Percentiles rank a stretch among this genome's conserved stretches.
These are phyloP conservation scores for Rhyacophila evoluta DNA, from an alignment of 2,888 invertebrate genomes.

Conservation along the genomic window DNA sequence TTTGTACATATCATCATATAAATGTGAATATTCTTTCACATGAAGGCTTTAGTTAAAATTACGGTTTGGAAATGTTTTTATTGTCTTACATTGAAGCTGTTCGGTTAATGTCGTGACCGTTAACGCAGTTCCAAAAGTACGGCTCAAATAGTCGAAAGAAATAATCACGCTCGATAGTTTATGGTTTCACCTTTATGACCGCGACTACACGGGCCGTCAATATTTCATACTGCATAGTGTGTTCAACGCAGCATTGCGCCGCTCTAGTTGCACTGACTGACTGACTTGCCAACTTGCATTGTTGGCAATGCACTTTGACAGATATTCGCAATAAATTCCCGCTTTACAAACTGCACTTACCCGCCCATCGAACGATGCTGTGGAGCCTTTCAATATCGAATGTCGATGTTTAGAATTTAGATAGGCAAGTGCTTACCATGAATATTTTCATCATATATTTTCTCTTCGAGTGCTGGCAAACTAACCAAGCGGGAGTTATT, in stretches of 20 bases:
- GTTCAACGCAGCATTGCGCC: neutral
- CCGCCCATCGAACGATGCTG: neutral
- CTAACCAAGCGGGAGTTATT: too few species aligned
- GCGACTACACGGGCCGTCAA: neutral
- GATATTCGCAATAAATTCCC: constrained; percentile 24
- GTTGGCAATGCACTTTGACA: constrained; percentile 24
- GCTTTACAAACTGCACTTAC: constrained; percentile 19
- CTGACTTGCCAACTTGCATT: constrained; percentile 18
- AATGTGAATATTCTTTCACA: too few species aligned
- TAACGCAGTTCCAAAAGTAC: too few species aligned
- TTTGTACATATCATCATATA: too few species aligned
- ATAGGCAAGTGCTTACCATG: neutral
- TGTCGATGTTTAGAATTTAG: neutral
- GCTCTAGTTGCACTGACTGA: neutral
- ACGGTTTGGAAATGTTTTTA: too few species aligned
- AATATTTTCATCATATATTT: neutral
- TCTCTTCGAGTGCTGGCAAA: too few species aligned
- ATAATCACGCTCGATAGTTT: too few species aligned
- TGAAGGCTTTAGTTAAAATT: too few species aligned
- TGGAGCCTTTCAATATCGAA: constrained; percentile 1
- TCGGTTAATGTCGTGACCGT: too few species aligned
- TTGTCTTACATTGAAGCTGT: too few species aligned
- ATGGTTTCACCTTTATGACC: too few species aligned
- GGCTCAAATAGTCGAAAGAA: too few species aligned
- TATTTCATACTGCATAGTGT: neutral